Evolutionary conservation across 2,797 vertebrate genomes (phyloP).

Genomic region (Esox lucius): DNA sequence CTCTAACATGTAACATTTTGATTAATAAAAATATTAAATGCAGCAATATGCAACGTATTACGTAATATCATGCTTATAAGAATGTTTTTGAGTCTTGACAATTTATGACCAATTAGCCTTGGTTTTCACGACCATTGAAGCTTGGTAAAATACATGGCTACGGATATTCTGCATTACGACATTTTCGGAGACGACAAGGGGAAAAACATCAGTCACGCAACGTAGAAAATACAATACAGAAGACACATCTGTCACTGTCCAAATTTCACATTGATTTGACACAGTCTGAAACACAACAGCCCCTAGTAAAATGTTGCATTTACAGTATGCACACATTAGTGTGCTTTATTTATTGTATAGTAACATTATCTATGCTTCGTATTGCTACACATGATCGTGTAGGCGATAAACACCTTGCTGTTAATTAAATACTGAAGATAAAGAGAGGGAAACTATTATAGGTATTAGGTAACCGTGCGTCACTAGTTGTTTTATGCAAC

Average conservation of each 20-base stretch:
- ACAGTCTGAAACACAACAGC: background rate
- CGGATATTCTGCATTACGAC: constrained; percentile 18
- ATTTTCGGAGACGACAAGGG: constrained; percentile 16
- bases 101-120: background rate
- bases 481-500: background rate
- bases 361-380: background rate
- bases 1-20: background rate
- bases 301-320: background rate
- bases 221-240: background rate
- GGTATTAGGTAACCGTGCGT: background rate
- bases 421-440: background rate
- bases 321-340: background rate
- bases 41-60: background rate
- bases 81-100: background rate
- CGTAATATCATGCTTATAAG: background rate
- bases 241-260: background rate
- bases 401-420: background rate
- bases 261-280: background rate
- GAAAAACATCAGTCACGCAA: background rate
- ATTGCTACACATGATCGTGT: background rate
- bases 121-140: background rate
- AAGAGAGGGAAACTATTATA: background rate
- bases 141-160: background rate
- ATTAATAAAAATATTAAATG: background rate
- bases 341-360: no score